phyloP scores from a whole-genome alignment of 2,113 vertebrate genomes.

The Tyrannus savana region DNA sequence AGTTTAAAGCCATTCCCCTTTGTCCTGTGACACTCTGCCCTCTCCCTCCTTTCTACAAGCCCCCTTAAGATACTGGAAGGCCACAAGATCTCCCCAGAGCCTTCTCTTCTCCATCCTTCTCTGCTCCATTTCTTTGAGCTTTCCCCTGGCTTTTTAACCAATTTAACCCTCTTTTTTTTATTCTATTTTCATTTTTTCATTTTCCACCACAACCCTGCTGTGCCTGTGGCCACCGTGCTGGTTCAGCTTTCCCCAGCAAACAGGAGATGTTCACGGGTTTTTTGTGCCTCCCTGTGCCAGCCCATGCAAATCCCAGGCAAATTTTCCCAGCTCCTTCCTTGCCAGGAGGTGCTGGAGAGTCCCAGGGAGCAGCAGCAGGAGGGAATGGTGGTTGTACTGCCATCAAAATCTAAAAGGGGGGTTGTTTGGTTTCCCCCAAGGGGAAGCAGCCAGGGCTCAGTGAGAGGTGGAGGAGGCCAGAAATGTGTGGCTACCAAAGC shows the following conservation, averaged over 20 bases:
- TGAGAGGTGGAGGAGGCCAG: background rate
- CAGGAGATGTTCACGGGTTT: background rate
- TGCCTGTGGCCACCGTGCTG: background rate
- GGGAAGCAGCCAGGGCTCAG: background rate
- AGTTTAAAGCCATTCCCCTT: background rate
- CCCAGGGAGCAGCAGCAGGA: background rate
- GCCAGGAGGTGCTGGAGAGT: rapidly evolving
- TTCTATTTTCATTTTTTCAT: too few species aligned
- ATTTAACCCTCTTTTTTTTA: background rate
- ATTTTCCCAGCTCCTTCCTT: background rate
- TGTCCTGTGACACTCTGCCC: background rate
- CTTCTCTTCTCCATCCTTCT: background rate
- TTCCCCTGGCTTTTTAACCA: background rate
- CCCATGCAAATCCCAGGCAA: background rate
- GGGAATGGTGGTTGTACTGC: background rate
- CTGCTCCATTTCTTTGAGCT: background rate
- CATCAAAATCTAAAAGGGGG: background rate
- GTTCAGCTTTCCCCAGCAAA: background rate
- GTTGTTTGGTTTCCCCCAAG: background rate
- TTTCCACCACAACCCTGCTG: background rate
- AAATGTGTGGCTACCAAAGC: background rate
- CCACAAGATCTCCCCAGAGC: background rate
- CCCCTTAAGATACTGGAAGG: background rate
- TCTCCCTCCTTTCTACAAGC: background rate
- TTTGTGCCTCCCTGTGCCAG: background rate